Evolutionary conservation across 2,113 vertebrate species (phyloP), one percentile per base, ranked within the genome.

Genomic region (Larimichthys crocea): DNA sequence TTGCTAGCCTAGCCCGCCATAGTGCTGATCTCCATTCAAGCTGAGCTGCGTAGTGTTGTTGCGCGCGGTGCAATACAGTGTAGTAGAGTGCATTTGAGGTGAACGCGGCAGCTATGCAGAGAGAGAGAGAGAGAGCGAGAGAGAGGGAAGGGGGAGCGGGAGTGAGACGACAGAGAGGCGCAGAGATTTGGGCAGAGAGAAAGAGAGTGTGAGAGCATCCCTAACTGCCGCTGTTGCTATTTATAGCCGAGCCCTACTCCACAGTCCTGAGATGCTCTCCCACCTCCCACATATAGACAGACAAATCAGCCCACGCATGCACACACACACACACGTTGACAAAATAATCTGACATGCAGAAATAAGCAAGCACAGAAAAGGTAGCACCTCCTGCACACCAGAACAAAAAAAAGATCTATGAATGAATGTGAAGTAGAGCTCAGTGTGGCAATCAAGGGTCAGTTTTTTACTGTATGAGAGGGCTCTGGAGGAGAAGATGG

Each of bases 401-500:
- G 44, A 50, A 62, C 50, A 72, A 14, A 74, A 26, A 24, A 42
- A 57, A 53, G 56, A 65, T 86, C 53, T 79, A 20, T 92, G 87
- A 90, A 86, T 82, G 85, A 84, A 85, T 63, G 84, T 85, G 62
- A 83, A 52, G 71, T 26, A 48, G 29, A 67, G 53, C 75, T 60
- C 64, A 60, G 71, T 68, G 74, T 82, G 62, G 82, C 70, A 75
- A 83, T 80, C 76, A 82, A 85, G 72, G 72, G 84, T 89, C 75
- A 76, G 80, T 71, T 86, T 86, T 86, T 74, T 80, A 82, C 79
- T 95, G 89, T 93, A 90, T 95, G 95, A 95, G 95, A 95, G 74
- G 80, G 79, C 31, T 82, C 83, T 82, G 55, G 85, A 87, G 70
- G 65, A 72, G 71, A 71, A 77, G 60, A 63, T 35, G 64, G 69